A percentile compares a stretch with the other conserved stretches of the same genome.
Conservation (phyloP, 2,113 vertebrate genomes). For the Oreotragus oreotragus region DNA sequence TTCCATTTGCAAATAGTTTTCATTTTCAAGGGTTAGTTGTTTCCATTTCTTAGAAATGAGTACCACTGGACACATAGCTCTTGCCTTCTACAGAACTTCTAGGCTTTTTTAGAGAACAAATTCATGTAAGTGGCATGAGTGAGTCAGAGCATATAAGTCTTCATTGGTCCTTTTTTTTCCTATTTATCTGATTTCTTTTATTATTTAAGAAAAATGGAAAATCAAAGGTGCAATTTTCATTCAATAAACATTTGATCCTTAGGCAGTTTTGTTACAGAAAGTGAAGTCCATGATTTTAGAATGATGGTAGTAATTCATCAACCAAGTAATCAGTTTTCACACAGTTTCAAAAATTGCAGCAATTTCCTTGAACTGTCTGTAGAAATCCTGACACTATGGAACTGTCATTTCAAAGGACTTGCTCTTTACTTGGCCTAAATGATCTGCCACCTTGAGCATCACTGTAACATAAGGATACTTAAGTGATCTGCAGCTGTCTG, state of each 20-base stretch:
- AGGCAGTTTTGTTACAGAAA: conserved; percentile 25
- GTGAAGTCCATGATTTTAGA: neutral
- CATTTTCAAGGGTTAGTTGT: neutral
- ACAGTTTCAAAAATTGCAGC: conserved; percentile 92
- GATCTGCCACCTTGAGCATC: conserved; percentile 86
- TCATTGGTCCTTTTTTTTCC: neutral
- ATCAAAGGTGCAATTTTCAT: conserved; percentile 49
- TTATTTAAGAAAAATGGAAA: conserved; percentile 20
- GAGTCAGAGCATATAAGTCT: neutral
- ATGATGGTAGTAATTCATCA: neutral
- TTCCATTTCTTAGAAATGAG: neutral
- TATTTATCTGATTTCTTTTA: neutral
- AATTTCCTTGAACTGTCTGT: conserved; percentile 94
- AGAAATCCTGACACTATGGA: conserved; percentile 95
- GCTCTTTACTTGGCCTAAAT: conserved; percentile 87
- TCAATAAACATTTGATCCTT: conserved; percentile 53
- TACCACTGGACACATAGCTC: neutral
- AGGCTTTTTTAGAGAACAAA: neutral
- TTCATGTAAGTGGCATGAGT: neutral
- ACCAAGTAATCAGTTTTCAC: conserved; percentile 61
- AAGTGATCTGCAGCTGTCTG: conserved; percentile 90
- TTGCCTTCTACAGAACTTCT: neutral
- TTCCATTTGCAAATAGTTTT: neutral
- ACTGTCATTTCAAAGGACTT: conserved; percentile 95
- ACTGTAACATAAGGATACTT: conserved; percentile 91